phyloP scores from a whole-genome alignment of 37 sponge, comb jelly and placozoan genomes.

The Haliclona indistincta region DNA sequence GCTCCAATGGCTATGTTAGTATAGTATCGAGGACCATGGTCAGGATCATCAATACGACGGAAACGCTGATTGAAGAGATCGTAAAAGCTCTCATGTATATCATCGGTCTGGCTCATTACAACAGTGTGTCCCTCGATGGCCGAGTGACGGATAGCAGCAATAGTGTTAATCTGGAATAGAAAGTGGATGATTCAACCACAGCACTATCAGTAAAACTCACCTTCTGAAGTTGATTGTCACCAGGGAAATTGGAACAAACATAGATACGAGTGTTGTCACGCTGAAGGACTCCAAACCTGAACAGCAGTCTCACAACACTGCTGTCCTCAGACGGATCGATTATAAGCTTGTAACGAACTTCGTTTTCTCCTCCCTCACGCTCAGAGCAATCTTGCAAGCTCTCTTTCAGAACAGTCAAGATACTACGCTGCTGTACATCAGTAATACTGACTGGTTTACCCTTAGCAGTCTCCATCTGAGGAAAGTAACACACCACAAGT shows the following conservation, averaged over 20 bases:
- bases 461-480: background rate
- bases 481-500: background rate
- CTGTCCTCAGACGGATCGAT: conserved; percentile 87
- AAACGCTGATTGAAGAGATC: conserved; percentile 88
- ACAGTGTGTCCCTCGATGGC: conserved; percentile 83
- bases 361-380: conserved; percentile 47
- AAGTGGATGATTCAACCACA: background rate
- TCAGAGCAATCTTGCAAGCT: conserved; percentile 62
- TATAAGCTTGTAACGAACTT: conserved; percentile 82
- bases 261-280: conserved; percentile 48
- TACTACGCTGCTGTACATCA: conserved; percentile 22
- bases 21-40: conserved; percentile 67
- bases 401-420: conserved; percentile 53
- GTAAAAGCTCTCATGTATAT: conserved; percentile 90
- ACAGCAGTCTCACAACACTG: conserved; percentile 65
- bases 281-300: conserved; percentile 64
- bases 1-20: conserved; percentile 90
- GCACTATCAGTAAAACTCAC: conserved; percentile 20
- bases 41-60: conserved; percentile 61
- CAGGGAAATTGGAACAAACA: conserved; percentile 83
- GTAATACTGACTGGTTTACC: conserved; percentile 7
- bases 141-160: conserved; percentile 73
- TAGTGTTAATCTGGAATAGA: conserved; percentile 59
- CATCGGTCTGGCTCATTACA: conserved; percentile 82
- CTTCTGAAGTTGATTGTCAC: conserved; percentile 76